Evolutionary conservation across 1,140 invertebrate genomes (phyloP).

Genomic region (Drosophila funebris): DNA sequence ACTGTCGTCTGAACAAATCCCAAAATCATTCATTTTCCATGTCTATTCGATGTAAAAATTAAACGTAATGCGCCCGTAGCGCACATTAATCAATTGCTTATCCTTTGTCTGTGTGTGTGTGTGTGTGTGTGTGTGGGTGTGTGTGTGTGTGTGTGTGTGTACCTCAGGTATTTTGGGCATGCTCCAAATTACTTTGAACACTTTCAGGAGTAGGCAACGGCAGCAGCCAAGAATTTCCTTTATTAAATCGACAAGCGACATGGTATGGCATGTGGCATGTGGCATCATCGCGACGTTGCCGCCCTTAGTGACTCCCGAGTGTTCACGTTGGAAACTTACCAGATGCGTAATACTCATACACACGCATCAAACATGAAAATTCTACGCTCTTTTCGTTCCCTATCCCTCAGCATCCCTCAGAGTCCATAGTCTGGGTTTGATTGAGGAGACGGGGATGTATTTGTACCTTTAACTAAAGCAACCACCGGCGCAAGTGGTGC

Average conservation of each 20-base stretch:
- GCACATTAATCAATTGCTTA: slow-evolving; percentile 81
- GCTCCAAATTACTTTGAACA: slow-evolving; percentile 81
- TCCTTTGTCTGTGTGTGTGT: slow-evolving; percentile 38
- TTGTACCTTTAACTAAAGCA: slow-evolving; percentile 68
- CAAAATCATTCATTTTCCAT: slow-evolving; percentile 64
- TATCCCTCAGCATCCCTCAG: not conserved
- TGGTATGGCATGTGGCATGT: slow-evolving; percentile 9
- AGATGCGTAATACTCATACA: slow-evolving; percentile 66
- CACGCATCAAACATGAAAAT: slow-evolving; percentile 77
- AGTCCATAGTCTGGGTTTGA: not conserved
- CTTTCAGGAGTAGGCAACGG: slow-evolving; percentile 61
- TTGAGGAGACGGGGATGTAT: not conserved
- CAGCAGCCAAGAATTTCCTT: slow-evolving; percentile 71
- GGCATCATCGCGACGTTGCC: slow-evolving; percentile 42
- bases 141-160: not conserved
- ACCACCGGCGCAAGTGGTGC: slow-evolving; percentile 53
- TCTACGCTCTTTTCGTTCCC: slow-evolving; percentile 26
- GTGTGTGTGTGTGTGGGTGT: not conserved
- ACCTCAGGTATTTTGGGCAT: slow-evolving; percentile 77
- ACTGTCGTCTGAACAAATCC: slow-evolving; percentile 52
- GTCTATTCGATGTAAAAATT: slow-evolving; percentile 61
- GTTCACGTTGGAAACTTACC: slow-evolving; percentile 60
- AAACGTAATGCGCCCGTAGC: slow-evolving; percentile 76
- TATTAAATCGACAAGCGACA: slow-evolving; percentile 75
- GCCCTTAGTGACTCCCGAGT: slow-evolving; percentile 18